Evolutionary conservation across 2,113 vertebrate species (phyloP), one percentile per base, ranked within the genome.

Genomic region (Halichoeres trimaculatus): DNA sequence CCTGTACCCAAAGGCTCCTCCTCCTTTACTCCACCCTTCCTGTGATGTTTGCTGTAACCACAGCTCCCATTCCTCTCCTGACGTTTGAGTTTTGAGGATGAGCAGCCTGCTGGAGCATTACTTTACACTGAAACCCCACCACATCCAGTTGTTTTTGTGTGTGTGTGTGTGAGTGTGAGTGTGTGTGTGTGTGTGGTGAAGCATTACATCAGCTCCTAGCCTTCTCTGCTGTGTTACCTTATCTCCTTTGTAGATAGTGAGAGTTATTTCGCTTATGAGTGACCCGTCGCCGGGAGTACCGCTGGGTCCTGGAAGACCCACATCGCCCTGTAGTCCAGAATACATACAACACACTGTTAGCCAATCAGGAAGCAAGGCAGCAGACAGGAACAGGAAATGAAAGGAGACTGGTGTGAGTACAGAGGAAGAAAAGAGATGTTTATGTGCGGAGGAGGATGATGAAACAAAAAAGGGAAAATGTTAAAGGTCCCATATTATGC

Each of bases 211-310:
- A 52, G 74, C 58, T 76, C 40, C 58, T 71, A 56, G 51, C 73
- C 71, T 84, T 86, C 73, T 80, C 71, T 74, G 76, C 74, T 72
- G 67, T 74, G 86, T 94, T 93, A 95, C 94, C 94, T 93, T 93
- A 57, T 93, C 91, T 94, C 94, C 94, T 93, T 94, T 94, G 92
- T 93, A 92, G 90, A 94, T 92, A 70, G 90, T 93, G 89, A 93
- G 86, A 52, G 85, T 80, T 83, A 80, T 61, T 66, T 87, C 86
- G 65, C 80, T 86, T 56, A 54, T 89, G 50, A 88, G 85, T 36
- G 86, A 84, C 45, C 77, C 85, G 63, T 88, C 90, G 14, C 91
- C 90, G 10, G 92, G 93, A 71, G 87, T 83, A 57, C 93, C 94
- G 38, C 89, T 90, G 57, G 83, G 91, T 85, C 94, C 94, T 10